These are phyloP conservation scores for Selenia dentaria DNA, from an alignment of 2,888 invertebrate species.

Conservation along the genomic window DNA sequence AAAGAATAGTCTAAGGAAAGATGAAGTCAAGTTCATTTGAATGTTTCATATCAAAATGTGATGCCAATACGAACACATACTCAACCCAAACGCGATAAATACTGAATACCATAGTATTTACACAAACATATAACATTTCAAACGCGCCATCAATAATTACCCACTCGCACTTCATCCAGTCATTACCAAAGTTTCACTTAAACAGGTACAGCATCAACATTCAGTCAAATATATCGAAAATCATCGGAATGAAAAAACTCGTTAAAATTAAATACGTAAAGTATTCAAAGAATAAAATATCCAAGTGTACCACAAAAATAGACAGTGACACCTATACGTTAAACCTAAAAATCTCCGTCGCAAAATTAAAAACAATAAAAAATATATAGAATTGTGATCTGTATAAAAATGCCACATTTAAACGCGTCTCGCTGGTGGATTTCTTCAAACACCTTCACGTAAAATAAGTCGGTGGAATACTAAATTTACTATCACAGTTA, in stretches of 20 bases:
- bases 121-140: slow-evolving; percentile 44
- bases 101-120: slow-evolving; percentile 54
- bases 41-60: slow-evolving; percentile 49
- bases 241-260: slow-evolving; percentile 81
- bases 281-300: slow-evolving; percentile 73
- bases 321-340: slow-evolving; percentile 47
- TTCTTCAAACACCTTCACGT: slow-evolving; percentile 72
- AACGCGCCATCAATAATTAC: slow-evolving; percentile 24
- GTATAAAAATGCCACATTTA: slow-evolving; percentile 59
- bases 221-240: slow-evolving; percentile 70
- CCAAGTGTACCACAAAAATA: slow-evolving; percentile 65
- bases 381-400: slow-evolving; percentile 74
- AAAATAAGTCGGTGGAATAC: slow-evolving; percentile 80
- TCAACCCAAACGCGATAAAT: slow-evolving; percentile 36
- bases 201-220: slow-evolving; percentile 71
- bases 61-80: slow-evolving; percentile 55
- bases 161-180: slow-evolving; percentile 32
- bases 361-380: slow-evolving; percentile 64
- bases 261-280: slow-evolving; percentile 77
- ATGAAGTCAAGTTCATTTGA: slow-evolving; percentile 39
- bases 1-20: slow-evolving; percentile 45
- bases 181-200: slow-evolving; percentile 43
- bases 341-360: slow-evolving; percentile 70
- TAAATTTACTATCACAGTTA: slow-evolving; percentile 83
- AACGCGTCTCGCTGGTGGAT: slow-evolving; percentile 67